Conservation (phyloP, 2,888 invertebrate genomes). For the Neoitamus cyanurus region DNA sequence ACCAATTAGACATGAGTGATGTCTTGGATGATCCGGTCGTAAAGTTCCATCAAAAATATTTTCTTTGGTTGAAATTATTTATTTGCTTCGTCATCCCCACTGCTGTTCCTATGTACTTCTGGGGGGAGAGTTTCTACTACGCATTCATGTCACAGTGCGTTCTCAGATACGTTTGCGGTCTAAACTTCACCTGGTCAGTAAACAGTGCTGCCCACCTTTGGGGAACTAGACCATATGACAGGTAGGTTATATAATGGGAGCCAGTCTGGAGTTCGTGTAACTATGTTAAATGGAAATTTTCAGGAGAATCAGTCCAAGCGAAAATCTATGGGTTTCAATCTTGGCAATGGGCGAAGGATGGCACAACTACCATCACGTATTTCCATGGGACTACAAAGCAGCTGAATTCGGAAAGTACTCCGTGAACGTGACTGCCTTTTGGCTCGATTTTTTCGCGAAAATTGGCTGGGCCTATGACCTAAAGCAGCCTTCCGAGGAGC, state of each 20-base stretch:
- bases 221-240: constrained; percentile 79
- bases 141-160: constrained; percentile 75
- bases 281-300: background rate
- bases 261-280: background rate
- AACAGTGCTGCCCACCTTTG: constrained; percentile 88
- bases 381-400: constrained; percentile 94
- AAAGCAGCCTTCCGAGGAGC: constrained; percentile 72
- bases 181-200: constrained; percentile 91
- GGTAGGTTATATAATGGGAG: constrained; percentile 65
- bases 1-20: constrained; percentile 85
- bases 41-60: constrained; percentile 81
- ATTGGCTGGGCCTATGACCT: constrained; percentile 84
- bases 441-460: constrained; percentile 76
- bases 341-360: constrained; percentile 87
- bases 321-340: constrained; percentile 80
- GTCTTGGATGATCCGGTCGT: constrained; percentile 80
- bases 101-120: constrained; percentile 74
- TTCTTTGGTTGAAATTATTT: constrained; percentile 73
- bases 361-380: constrained; percentile 95
- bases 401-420: constrained; percentile 80
- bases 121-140: constrained; percentile 76
- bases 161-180: constrained; percentile 77
- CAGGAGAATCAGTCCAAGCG: constrained; percentile 81
- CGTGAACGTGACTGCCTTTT: constrained; percentile 76
- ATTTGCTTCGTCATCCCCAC: constrained; percentile 81